Evolutionary conservation across 2,888 invertebrate species (phyloP), one percentile per base, ranked within the genome.

Genomic region (Lycaena phlaeas): DNA sequence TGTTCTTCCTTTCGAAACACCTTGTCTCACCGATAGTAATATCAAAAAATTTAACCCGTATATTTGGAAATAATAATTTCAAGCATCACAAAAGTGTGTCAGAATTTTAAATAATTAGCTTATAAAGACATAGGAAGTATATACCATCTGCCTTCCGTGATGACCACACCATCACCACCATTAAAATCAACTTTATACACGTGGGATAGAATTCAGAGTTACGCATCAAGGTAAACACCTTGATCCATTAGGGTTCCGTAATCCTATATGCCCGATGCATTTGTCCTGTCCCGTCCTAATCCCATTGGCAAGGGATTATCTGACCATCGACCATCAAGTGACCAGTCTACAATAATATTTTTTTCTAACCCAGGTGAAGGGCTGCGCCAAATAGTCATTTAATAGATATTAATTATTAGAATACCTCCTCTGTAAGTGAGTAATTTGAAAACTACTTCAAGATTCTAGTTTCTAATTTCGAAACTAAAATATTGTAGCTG

Each of bases 251-350:
- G 46, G 46, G 47, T 36, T 54, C 48, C 5, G 25, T 73, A 77
- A 81, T 78, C 76, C 75, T 61, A 71, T 74, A 66, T 48, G 38
- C 41, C 41, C 50, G 68, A 79, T 77, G 78, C 64, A 59, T 68
- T 69, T 71, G 56, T 58, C 71, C 48, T 76, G 79, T 81, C 64
- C 65, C 30, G 38, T 44, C 41, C 27, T 76, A 79, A 82, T 79
- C 78, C 72, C 46, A 65, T 77, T 68, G 56, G 46, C 11, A 41
- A 15, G 45, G 79, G 81, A 76, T 81, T 73, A 79, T 64, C 65
- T 55, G 27, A 25, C 26, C 39, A 43, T 40, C 36, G 26, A 38
- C 39, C 48, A 47, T 44, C 38, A 63, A 65, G 62, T 71, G 68
- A 61, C 63, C 63, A 59, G 44, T 54, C 6, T 29, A 14, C 14